phyloP scores from a whole-genome alignment of 23 tunicate genomes.

The Phallusia fumigata region DNA sequence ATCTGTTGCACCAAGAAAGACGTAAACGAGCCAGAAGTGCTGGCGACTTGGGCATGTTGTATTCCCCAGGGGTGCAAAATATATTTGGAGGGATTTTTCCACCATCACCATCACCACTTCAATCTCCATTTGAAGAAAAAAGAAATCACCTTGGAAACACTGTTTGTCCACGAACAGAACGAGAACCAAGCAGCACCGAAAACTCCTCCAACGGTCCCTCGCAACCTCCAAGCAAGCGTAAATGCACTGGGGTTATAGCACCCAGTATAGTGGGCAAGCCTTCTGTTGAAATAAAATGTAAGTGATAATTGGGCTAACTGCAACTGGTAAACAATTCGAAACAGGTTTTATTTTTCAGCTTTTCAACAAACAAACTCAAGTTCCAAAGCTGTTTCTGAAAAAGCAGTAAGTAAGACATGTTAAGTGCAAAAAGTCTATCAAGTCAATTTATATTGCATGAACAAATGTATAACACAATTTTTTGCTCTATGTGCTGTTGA shows the following conservation, averaged over 20 bases:
- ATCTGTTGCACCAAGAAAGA: background rate
- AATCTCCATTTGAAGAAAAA: background rate
- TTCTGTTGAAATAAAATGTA: background rate
- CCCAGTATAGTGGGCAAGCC: background rate
- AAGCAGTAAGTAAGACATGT: no score
- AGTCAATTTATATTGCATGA: no score
- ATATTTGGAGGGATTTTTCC: background rate
- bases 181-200: background rate
- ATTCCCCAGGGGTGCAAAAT: background rate
- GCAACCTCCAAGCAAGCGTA: background rate
- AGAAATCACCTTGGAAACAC: background rate
- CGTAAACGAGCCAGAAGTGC: conserved; percentile 68
- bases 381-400: no score
- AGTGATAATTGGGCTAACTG: background rate
- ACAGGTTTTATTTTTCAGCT: no score
- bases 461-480: no score
- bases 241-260: background rate
- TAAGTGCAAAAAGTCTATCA: no score
- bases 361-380: no score
- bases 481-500: no score
- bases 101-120: background rate
- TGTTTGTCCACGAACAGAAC: background rate
- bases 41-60: conserved; percentile 36
- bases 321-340: no score
- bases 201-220: background rate